A percentile compares a stretch with the other conserved stretches of the same genome.
These are phyloP conservation scores for Rhea americana DNA, from an alignment of 2,113 vertebrate genomes.

Conservation along the genomic window DNA sequence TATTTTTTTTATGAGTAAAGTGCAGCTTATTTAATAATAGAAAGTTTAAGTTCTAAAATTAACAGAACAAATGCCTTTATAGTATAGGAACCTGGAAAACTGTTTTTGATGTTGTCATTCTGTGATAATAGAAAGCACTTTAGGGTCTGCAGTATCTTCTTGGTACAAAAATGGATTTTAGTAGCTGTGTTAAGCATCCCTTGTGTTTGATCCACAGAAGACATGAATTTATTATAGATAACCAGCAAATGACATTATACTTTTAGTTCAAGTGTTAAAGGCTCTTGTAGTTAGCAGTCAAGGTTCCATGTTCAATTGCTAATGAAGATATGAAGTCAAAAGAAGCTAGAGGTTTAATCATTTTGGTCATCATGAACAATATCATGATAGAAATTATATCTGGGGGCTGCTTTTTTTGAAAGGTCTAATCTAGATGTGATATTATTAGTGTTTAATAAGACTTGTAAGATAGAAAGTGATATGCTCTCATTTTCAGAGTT, in stretches of 20 bases:
- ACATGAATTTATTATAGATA: background rate
- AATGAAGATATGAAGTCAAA: background rate
- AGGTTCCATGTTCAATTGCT: background rate
- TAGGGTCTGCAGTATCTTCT: background rate
- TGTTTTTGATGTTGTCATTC: background rate
- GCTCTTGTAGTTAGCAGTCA: background rate
- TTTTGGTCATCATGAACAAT: background rate
- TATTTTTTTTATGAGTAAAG: background rate
- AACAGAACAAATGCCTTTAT: background rate
- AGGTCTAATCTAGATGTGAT: background rate
- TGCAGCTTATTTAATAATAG: background rate
- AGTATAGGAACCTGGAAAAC: background rate
- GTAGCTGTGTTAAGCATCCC: background rate
- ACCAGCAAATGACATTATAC: background rate
- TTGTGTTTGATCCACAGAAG: background rate
- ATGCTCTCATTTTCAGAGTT: background rate
- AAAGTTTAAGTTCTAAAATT: background rate
- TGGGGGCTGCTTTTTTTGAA: background rate
- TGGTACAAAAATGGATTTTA: background rate
- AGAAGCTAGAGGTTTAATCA: background rate
- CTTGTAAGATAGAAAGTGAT: background rate
- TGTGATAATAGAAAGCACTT: background rate
- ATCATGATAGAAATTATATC: background rate
- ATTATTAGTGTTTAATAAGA: slow-evolving; percentile 9
- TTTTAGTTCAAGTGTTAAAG: background rate